phyloP scores from a whole-genome alignment of 2,888 invertebrate species.

The Caenorhabditis imperialis region DNA sequence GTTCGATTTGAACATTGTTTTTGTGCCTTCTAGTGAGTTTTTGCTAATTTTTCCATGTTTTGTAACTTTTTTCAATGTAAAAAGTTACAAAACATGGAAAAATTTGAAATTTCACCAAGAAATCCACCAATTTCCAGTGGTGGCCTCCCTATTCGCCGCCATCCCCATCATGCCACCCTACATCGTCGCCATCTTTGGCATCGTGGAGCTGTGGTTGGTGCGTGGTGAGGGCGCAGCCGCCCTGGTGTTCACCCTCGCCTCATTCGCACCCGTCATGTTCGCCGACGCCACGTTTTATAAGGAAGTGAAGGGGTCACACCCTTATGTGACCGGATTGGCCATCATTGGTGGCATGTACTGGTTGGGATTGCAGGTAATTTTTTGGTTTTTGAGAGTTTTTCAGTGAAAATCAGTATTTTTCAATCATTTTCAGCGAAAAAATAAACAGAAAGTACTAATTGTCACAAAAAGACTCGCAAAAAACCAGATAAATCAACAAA shows the following conservation, averaged over 20 bases:
- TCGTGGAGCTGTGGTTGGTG: constrained; percentile 93
- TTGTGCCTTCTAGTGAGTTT: constrained; percentile 81
- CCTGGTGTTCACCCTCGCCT: constrained; percentile 84
- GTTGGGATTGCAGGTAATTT: constrained; percentile 86
- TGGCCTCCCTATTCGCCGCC: constrained; percentile 93
- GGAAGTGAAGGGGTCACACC: constrained; percentile 96
- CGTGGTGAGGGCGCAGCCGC: constrained; percentile 79
- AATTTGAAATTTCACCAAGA: background rate
- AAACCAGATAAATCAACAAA: background rate
- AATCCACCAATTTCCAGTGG: constrained; percentile 81
- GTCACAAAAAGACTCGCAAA: background rate
- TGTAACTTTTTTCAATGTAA: background rate
- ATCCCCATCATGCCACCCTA: constrained; percentile 96
- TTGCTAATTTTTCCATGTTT: background rate
- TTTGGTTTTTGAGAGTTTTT: too few species aligned
- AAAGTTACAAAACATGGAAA: background rate
- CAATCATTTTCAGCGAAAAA: too few species aligned
- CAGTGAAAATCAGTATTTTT: background rate
- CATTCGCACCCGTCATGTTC: constrained; percentile 91
- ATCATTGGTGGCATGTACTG: constrained; percentile 98
- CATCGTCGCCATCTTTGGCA: constrained; percentile 93
- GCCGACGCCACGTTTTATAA: constrained; percentile 96
- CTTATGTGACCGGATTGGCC: constrained; percentile 94
- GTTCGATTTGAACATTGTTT: constrained; percentile 93
- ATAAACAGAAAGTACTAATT: too few species aligned